Base-by-base conservation (phyloP, 2,888 invertebrate genomes). In the Copidosoma aretas region DNA sequence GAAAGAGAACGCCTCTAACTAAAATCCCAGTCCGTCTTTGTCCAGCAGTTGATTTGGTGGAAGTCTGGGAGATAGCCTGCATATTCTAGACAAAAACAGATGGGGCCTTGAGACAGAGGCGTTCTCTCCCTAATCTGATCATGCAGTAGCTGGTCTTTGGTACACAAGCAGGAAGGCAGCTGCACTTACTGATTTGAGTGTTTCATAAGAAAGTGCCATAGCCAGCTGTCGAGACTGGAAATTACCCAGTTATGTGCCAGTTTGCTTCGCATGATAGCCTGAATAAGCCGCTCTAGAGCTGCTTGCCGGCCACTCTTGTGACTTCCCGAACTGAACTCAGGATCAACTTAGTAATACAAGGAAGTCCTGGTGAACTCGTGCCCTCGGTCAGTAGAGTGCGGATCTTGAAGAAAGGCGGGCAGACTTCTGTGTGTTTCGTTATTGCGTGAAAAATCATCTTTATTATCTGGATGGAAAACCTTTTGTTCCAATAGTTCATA, bases 401-500 rank as follows among this genome's bases (percentile, higher is more conserved):
- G 70, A 97, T 86, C 84, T 96, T 96, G 86, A 97, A 97, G 85
- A 96, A 97, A 19, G 96, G 93, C 73, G 94, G 92, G 79, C 94
- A 94, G 80, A 93, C 93, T 86, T 97, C 97, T 0, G 93, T 91
- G 84, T 95, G 93, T 77, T 95, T 93, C 63, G 93, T 93, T 74
- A 97, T 95, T 1, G 95, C 93, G 79, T 92, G 91, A 78, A 97
- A 95, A 73, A 97, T 90, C 92, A 94, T 94, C 75, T 90, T 90
- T 63, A 97, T 91, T 62, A 97, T 92, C 81, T 93, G 93, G 78
- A 92, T 91, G 22, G 96, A 96, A 58, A 97, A 86, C 74, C 92
- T 88, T 78, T 95, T 95, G 84, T 96, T 95, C 89, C 94, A 95
- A 93, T 93, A 84, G 97, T 97, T 75, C 95, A 91, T 62, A 96